Conservation (phyloP, 2,888 invertebrate genomes). For the Ferdinandea cuprea region DNA sequence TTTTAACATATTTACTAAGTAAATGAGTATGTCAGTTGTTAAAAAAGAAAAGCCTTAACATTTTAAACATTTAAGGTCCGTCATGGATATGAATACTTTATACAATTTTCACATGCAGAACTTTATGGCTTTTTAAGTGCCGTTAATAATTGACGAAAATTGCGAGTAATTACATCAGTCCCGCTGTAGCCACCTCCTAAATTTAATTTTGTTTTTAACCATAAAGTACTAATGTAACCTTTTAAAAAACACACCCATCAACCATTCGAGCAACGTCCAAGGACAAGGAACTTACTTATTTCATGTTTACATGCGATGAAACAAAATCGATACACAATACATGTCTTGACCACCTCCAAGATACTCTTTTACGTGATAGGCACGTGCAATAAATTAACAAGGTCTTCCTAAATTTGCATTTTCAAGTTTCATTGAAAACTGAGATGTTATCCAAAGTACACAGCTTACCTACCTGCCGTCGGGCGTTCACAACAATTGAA, state of each 20-base stretch:
- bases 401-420: background rate
- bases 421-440: background rate
- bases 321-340: conserved; percentile 33
- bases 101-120: too few relatives aligned
- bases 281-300: conserved; percentile 30
- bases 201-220: too few relatives aligned
- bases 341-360: conserved; percentile 21
- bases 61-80: too few relatives aligned
- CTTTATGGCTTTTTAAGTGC: too few relatives aligned
- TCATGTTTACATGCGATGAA: conserved; percentile 36
- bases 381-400: background rate
- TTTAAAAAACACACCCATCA: conserved; percentile 28
- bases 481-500: background rate
- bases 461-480: conserved; percentile 13
- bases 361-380: background rate
- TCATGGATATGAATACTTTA: too few relatives aligned
- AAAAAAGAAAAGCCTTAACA: too few relatives aligned
- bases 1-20: too few relatives aligned
- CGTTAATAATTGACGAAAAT: too few relatives aligned
- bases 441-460: background rate
- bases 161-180: too few relatives aligned
- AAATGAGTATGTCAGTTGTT: too few relatives aligned
- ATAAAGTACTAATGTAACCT: too few relatives aligned
- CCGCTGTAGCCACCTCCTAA: too few relatives aligned
- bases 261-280: conserved; percentile 19